Percentiles rank a stretch among this genome's conserved stretches.
Evolutionary conservation across 2,113 vertebrate species (phyloP).

Genomic region (Corythoichthys haematopterus): DNA sequence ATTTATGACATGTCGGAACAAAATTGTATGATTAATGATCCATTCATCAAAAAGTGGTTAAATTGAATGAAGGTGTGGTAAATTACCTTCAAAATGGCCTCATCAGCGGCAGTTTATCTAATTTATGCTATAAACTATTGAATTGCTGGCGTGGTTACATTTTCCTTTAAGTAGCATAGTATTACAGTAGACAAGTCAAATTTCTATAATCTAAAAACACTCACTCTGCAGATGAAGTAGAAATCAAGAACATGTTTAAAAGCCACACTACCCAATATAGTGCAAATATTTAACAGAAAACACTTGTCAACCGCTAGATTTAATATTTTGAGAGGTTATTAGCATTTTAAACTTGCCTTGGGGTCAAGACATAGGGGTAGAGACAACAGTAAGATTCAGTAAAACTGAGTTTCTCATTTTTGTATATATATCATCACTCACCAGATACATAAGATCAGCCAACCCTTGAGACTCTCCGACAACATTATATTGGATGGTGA

Average conservation of each 20-base stretch:
- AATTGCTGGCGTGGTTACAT: not conserved
- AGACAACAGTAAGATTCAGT: too few relatives aligned
- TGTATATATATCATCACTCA: conserved; percentile 32
- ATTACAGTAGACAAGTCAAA: not conserved
- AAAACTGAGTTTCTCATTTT: not conserved
- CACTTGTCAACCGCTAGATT: too few relatives aligned
- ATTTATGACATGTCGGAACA: not conserved
- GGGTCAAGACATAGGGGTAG: too few relatives aligned
- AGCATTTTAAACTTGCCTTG: too few relatives aligned
- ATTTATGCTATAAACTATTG: not conserved
- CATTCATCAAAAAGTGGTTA: not conserved
- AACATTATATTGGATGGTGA: conserved; percentile 53
- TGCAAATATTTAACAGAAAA: too few relatives aligned
- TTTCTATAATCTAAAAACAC: not conserved
- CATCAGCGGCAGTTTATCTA: not conserved
- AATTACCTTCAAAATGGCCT: not conserved
- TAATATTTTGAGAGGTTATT: too few relatives aligned
- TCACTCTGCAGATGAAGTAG: too few relatives aligned
- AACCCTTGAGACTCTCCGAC: conserved; percentile 43
- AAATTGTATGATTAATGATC: too few relatives aligned
- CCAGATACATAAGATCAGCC: conserved; percentile 59
- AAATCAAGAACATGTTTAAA: too few relatives aligned
- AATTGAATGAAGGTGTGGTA: not conserved
- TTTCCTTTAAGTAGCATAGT: not conserved
- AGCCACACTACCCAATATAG: too few relatives aligned